Evolutionary conservation across 2,888 invertebrate species (phyloP), one percentile per base, ranked within the genome.

Genomic region (Andrena bucephala): DNA sequence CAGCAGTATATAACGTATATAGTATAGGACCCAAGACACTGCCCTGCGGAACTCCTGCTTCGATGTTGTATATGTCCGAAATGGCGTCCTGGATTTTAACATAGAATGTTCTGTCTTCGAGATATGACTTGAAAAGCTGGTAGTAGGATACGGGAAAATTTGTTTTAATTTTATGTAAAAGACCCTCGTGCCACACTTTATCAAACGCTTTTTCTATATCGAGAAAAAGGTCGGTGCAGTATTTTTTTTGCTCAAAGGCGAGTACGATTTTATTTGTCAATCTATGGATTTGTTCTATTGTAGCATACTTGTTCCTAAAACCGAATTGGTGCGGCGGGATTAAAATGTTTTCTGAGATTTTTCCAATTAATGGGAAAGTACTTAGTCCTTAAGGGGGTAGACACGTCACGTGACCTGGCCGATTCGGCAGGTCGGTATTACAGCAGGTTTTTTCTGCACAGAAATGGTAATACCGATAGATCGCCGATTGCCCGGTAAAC

Each of bases 31-130:
- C 33, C 13, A 68, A 16, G 27, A 33, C 67, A 54, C 24, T 68
- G 29, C 2, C 67, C 13, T 54, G 33, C 13, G 67, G 54, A 6
- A 68, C 54, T 20, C 33, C 54, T 5, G 66, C 48, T 50, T 66
- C 6, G 10, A 50, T 48, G 10, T n/a, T n/a, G 7, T 33, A 10
- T 6, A 48, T 50, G 4, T 50, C 24, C 8, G 66, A 50, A 13
- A 0, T 24, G 16, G 29, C 27, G 3, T 48, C 16, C 33, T 50
- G n/a, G 1, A 66, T 29, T 48, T 66, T 66, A 7, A 50, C 29
- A 13, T 10, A 57, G 24, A 27, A 33, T 8, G 33, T 33, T 33
- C 33, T 33, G 33, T 33, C 33, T 33, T 33, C 33, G 8, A 33
- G 33, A 27, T 57, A 57, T 3, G 24, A 57, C 27, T 57, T 57